Conservation (phyloP, 1,140 invertebrate species). For the Zelostemma sp. region DNA sequence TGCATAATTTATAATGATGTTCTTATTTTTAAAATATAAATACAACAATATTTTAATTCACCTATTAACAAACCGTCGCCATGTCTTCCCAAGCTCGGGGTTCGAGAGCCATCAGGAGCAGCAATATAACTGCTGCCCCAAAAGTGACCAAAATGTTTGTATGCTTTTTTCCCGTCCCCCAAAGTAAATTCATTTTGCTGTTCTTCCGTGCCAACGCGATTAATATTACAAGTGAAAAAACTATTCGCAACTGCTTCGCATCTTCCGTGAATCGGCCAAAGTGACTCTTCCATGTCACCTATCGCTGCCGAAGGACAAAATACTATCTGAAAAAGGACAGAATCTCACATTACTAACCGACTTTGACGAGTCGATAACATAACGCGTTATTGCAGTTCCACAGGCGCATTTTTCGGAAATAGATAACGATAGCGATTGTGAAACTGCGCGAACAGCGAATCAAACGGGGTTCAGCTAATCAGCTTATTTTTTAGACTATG, state of each 20-base stretch:
- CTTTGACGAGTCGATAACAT: too few relatives aligned
- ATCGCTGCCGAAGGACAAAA: slow-evolving; percentile 99
- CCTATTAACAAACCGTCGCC: slow-evolving; percentile 94
- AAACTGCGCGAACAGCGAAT: too few relatives aligned
- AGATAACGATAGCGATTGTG: too few relatives aligned
- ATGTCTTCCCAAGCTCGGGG: slow-evolving; percentile 87
- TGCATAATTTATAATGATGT: too few relatives aligned
- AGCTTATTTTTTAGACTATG: too few relatives aligned
- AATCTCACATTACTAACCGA: background rate
- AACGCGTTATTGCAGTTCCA: too few relatives aligned
- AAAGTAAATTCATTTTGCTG: slow-evolving; percentile 96
- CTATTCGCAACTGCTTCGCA: slow-evolving; percentile 97
- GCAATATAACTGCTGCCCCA: slow-evolving; percentile 97
- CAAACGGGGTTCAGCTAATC: too few relatives aligned
- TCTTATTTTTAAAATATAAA: too few relatives aligned
- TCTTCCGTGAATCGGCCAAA: slow-evolving; percentile 96
- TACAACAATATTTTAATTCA: too few relatives aligned
- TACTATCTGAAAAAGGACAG: slow-evolving; percentile 77
- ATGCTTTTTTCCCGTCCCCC: slow-evolving; percentile 90
- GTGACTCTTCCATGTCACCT: slow-evolving; percentile 86
- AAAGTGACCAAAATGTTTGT: slow-evolving; percentile 96
- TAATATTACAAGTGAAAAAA: slow-evolving; percentile 95
- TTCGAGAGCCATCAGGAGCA: slow-evolving; percentile 92
- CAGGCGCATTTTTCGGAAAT: too few relatives aligned
- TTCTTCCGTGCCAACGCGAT: slow-evolving; percentile 93